phyloP scores from a whole-genome alignment of 2,888 invertebrate species.

The Drosophila barbarae region DNA sequence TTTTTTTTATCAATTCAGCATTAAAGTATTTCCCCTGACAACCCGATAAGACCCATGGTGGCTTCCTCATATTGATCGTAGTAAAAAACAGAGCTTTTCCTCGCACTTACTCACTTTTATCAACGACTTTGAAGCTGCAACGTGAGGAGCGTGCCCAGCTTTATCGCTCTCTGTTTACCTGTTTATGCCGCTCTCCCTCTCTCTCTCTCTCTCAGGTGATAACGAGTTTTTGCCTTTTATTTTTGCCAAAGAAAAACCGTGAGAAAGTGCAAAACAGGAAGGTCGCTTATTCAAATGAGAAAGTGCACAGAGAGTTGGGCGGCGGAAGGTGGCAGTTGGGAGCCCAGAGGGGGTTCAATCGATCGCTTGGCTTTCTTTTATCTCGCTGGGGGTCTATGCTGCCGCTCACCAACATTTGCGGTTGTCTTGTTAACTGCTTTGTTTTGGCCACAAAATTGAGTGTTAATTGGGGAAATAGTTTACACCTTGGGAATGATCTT shows the following conservation, averaged over 20 bases:
- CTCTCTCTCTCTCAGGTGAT: constrained; percentile 42
- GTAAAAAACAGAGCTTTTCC: constrained; percentile 27
- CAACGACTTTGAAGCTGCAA: constrained; percentile 10
- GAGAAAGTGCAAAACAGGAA: constrained; percentile 65
- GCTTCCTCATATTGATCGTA: constrained; percentile 15
- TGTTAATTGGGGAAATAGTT: neutral
- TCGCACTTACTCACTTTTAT: constrained; percentile 31
- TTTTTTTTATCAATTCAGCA: constrained; percentile 1
- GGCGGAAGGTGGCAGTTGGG: constrained; percentile 3
- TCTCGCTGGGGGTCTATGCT: constrained; percentile 11
- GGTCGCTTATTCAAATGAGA: constrained; percentile 65
- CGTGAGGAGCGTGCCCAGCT: constrained; percentile 22
- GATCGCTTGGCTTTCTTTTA: constrained; percentile 32
- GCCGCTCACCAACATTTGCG: neutral
- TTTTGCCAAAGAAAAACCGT: constrained; percentile 55
- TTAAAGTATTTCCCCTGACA: constrained; percentile 3
- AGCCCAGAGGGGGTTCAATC: constrained; percentile 14
- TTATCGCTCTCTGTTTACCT: constrained; percentile 14
- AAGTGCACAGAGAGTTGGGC: constrained; percentile 43
- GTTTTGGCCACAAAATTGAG: neutral
- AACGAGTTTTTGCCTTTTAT: constrained; percentile 53
- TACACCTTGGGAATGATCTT: neutral
- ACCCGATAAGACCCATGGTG: constrained; percentile 3
- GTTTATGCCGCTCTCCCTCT: constrained; percentile 9
- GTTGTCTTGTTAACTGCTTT: constrained; percentile 3